Base-by-base conservation (phyloP, 2,888 invertebrate species). In the Meiosimyza decipiens region DNA sequence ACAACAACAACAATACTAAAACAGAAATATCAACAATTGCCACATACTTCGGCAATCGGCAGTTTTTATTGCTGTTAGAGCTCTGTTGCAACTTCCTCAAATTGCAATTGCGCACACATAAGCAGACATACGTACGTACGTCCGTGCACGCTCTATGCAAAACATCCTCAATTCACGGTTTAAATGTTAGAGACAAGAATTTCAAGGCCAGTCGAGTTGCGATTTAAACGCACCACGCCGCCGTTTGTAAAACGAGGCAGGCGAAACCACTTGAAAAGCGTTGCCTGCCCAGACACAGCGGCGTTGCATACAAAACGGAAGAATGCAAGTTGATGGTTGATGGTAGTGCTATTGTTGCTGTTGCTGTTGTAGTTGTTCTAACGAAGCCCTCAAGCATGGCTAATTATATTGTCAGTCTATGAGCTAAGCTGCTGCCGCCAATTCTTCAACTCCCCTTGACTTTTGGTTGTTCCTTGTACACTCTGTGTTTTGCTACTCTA, bases 371-470 rank as follows among this genome's bases (percentile, higher is more conserved):
- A 18, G 33, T 40, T 74, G 75, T 73, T 76, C 76, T 74, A 76
- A 60, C 73, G 74, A 73, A 72, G 73, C 77, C 75, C 73, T 77
- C 72, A 75, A 75, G 77, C 78, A 73, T 78, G 73, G 70, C 74
- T 73, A 74, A 77, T 75, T 74, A 66, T 28, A 67, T 28, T 63
- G 71, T 63, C 64, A 63, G 63, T 55, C 54, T 54, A 63, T 71
- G 18, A 50, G 55, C 40, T 57, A 55, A 57, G 55, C 67, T 55
- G 47, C 55, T 18, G 55, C 54, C 33, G 40, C 40, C 40, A 9
- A 9, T 40, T 40, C 9, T 9, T 40, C 9, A 40, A 40, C 40
- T 40, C 40, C 40, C 40, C 40, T 40, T 40, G 40, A 40, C 40
- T 40, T 40, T 40, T 40, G 40, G 40, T 40, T 40, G 6, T 11